Conservation (phyloP, 2,113 vertebrate genomes). For the Hyaena hyaena region DNA sequence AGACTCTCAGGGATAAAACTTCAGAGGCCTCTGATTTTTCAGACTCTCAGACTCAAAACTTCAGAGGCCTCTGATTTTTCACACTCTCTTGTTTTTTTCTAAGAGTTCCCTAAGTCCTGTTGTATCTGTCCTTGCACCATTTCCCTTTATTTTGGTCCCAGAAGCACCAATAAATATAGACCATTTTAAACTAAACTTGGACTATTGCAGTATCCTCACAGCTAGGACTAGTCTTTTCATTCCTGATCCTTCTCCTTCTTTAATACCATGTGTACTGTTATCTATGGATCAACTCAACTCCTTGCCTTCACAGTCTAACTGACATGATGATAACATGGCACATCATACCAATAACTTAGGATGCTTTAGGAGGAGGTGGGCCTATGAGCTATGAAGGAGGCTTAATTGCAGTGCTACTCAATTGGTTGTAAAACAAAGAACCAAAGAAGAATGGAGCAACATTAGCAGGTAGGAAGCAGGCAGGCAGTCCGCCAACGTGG, state of each 20-base stretch:
- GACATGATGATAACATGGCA: not conserved
- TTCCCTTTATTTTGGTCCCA: not conserved
- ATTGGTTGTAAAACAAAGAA: not conserved
- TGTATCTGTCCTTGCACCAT: not conserved
- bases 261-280: not conserved
- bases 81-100: not conserved
- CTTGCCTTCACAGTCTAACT: not conserved
- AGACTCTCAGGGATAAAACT: not conserved
- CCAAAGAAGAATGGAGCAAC: not conserved
- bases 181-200: not conserved
- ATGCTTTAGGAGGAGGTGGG: not conserved
- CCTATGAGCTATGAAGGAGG: not conserved
- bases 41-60: not conserved
- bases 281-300: not conserved
- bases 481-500: not conserved
- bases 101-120: not conserved
- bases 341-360: not conserved
- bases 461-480: not conserved
- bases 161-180: not conserved
- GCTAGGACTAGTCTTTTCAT: not conserved
- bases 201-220: not conserved
- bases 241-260: not conserved
- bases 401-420: not conserved
- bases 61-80: not conserved
- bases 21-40: not conserved